These are phyloP conservation scores for Marcusenius ussheri DNA, from an alignment of 2,113 vertebrate species.

Conservation along the genomic window DNA sequence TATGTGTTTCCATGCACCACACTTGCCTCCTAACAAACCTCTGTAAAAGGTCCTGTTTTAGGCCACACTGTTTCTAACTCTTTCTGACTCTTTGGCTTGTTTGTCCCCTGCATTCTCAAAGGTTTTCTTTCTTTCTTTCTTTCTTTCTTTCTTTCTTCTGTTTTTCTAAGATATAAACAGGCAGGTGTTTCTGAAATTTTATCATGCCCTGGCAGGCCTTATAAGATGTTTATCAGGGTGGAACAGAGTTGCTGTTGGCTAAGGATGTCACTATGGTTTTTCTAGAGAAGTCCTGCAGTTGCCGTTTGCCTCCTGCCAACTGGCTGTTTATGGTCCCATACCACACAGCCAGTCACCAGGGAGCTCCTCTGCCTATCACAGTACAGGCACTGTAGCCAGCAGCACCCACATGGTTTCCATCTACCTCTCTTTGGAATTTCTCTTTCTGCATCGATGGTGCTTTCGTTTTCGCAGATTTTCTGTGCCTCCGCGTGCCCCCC, in stretches of 20 bases:
- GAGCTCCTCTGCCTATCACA: not conserved
- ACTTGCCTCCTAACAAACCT: not conserved
- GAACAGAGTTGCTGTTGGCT: not conserved
- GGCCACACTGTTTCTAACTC: not conserved
- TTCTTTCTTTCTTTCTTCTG: not conserved
- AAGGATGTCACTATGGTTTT: not conserved
- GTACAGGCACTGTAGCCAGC: not conserved
- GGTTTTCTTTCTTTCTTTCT: not conserved
- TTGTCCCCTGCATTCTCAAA: not conserved
- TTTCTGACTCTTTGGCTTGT: not conserved
- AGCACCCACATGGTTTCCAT: not conserved
- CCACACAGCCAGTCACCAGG: not conserved
- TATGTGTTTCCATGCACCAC: not conserved
- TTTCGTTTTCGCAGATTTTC: not conserved
- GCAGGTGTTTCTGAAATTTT: not conserved
- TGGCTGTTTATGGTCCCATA: not conserved
- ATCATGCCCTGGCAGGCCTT: not conserved
- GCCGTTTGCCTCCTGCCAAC: not conserved
- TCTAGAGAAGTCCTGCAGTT: not conserved
- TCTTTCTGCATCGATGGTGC: not conserved
- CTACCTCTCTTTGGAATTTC: not conserved
- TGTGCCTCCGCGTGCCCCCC: not conserved
- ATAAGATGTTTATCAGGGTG: not conserved
- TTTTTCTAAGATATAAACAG: not conserved
- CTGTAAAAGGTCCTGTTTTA: not conserved